Evolutionary conservation across 2,797 vertebrate species (phyloP).

Genomic region (Nyctibius grandis): DNA sequence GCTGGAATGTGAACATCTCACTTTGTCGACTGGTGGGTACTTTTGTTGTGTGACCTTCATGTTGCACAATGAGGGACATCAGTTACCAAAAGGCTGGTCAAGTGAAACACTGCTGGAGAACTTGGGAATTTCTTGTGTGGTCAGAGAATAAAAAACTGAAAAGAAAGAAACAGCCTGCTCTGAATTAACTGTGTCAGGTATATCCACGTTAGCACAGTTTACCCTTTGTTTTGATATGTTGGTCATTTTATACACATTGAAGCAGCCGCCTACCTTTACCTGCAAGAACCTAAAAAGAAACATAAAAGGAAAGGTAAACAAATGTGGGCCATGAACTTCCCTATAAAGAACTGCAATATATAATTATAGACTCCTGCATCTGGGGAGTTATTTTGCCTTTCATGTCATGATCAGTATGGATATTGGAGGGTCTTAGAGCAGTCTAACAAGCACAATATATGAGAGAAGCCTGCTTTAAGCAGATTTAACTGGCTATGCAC

Average conservation of each 20-base stretch:
- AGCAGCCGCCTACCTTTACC: not conserved
- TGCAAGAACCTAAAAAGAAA: not conserved
- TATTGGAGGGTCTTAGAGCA: not conserved
- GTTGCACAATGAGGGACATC: not conserved
- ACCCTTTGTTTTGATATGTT: not conserved
- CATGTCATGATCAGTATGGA: not conserved
- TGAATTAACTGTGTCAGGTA: not conserved
- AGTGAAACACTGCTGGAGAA: not conserved
- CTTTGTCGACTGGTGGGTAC: not conserved
- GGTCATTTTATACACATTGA: not conserved
- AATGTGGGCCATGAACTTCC: not conserved
- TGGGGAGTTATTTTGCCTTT: not conserved
- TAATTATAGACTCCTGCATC: not conserved
- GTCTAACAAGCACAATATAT: not conserved
- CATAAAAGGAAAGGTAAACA: not conserved
- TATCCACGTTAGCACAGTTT: not conserved
- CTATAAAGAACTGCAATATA: not conserved
- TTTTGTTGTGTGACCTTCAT: not conserved
- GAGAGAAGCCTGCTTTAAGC: not conserved
- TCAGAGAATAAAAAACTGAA: not conserved
- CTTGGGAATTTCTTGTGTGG: not conserved
- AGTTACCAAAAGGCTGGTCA: not conserved
- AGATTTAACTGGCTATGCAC: not conserved
- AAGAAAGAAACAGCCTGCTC: not conserved
- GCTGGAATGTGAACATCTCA: not conserved